phyloP scores from a whole-genome alignment of 2,113 vertebrate species.

The Mus pahari region DNA sequence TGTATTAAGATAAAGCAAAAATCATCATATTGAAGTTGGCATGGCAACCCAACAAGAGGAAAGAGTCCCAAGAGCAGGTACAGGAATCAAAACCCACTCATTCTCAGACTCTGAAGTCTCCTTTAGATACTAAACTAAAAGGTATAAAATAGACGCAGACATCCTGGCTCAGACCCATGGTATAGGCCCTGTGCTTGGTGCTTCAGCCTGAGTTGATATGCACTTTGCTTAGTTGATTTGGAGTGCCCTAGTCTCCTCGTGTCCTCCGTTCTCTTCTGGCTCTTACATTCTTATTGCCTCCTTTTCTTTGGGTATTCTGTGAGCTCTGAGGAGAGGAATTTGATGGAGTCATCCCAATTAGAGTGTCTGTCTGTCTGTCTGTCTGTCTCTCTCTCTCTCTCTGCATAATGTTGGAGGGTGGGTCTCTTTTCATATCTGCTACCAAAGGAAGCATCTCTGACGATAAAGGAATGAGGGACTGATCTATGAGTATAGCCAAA shows the following conservation, averaged over 20 bases:
- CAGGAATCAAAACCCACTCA: neutral
- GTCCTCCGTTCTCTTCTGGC: too few relatives aligned
- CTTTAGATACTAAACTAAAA: neutral
- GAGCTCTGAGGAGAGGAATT: neutral
- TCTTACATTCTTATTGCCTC: too few relatives aligned
- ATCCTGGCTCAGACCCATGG: neutral
- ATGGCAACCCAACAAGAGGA: neutral
- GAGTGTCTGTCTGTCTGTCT: neutral
- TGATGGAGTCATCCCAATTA: neutral
- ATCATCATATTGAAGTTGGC: neutral
- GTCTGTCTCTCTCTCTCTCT: neutral
- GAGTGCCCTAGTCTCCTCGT: neutral
- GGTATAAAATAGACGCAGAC: neutral
- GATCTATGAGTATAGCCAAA: neutral
- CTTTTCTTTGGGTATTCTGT: neutral
- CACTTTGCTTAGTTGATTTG: neutral
- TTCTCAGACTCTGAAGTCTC: neutral
- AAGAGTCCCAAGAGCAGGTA: neutral
- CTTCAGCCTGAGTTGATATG: too few relatives aligned
- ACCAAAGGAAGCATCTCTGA: neutral
- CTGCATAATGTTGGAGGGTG: neutral
- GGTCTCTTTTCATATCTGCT: neutral
- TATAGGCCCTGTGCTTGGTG: neutral
- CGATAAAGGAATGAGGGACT: neutral
- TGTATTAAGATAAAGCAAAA: neutral